phyloP scores from a whole-genome alignment of 2,888 invertebrate species.

The Amitus sp. region DNA sequence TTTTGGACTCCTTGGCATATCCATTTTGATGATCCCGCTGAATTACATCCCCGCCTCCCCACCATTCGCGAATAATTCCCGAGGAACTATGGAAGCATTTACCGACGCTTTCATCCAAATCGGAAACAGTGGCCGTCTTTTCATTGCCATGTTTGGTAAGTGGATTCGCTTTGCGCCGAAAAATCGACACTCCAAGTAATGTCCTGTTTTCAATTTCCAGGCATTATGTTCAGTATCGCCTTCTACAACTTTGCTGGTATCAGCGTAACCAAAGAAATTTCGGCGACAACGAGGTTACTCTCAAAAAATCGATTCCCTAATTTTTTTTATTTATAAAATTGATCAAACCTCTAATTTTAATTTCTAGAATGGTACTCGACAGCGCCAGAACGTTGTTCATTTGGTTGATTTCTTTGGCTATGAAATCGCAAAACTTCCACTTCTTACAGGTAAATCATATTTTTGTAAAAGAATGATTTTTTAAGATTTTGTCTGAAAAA shows the following conservation, averaged over 20 bases:
- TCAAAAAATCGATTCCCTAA: too few relatives aligned
- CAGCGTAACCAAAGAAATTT: conserved; percentile 92
- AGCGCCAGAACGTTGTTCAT: conserved; percentile 90
- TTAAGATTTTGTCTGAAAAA: too few relatives aligned
- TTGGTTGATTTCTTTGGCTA: conserved; percentile 82
- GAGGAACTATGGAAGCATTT: conserved; percentile 83
- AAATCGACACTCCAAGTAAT: background rate
- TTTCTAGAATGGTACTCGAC: conserved; percentile 88
- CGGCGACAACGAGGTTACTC: conserved; percentile 90
- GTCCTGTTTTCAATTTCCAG: conserved; percentile 63
- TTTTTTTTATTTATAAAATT: too few relatives aligned
- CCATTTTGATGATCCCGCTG: conserved; percentile 77
- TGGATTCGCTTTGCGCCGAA: background rate
- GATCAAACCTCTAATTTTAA: too few relatives aligned
- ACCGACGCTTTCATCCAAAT: conserved; percentile 88
- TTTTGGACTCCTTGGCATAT: conserved; percentile 76
- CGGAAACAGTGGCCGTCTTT: conserved; percentile 71
- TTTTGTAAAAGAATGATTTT: too few relatives aligned
- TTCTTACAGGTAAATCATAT: conserved; percentile 71
- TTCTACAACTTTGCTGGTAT: conserved; percentile 94
- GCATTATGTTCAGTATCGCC: conserved; percentile 86
- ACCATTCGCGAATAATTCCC: conserved; percentile 81
- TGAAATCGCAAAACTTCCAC: conserved; percentile 84
- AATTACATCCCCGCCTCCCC: conserved; percentile 81
- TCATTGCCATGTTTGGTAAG: conserved; percentile 75